Evolutionary conservation across 53 echinoderm and acorn worm genomes (phyloP), one percentile per base, ranked within the genome.

Genomic region (Zoroaster sp.): DNA sequence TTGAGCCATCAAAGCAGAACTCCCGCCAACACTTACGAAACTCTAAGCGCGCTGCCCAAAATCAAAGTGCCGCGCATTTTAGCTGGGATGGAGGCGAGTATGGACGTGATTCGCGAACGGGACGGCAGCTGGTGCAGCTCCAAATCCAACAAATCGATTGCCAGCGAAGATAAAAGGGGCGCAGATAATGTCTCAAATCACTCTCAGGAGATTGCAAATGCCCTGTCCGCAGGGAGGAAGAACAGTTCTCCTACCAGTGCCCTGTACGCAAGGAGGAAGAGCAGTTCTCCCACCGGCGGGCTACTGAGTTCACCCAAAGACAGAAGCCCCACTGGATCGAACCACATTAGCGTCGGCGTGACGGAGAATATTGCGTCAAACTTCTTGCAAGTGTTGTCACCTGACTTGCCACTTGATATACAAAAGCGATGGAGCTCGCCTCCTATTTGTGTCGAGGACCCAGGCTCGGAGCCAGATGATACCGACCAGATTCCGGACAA

Each of bases 81-180:
- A 31, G 73, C 81, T n/a, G 81, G 82, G 12, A 89, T 80, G 12
- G 90, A 81, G 25, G 46, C 82, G 5, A 89, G 90, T 63, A 82
- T 89, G 69, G 90, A 89, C 63, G 82, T 89, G 42, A 89, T 89
- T 35, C 82, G 90, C 28, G 88, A 88, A 35, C 75, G 88, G 21
- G 89, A 89, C 10, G 79, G 89, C 2, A 85, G 85, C 85, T 85
- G 85, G 85, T 85, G 85, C 36, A 85, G 85, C 85, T 85, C 85
- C 17, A 85, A 85, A 40, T 85, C 85, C 39, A 85, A 85, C 36
- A 85, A 85, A 43, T 85, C 85, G 13, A 0, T 71, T 31, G 71
- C 34, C 18, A 85, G 85, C n/a, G 85, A 71, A 20, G 85, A 44
- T 36, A 45, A 23, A 23, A 69, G 42, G 54, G 71, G 47, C 21